Conservation (phyloP, 2,888 invertebrate genomes). For the Harpagoxenus sublaevis region DNA sequence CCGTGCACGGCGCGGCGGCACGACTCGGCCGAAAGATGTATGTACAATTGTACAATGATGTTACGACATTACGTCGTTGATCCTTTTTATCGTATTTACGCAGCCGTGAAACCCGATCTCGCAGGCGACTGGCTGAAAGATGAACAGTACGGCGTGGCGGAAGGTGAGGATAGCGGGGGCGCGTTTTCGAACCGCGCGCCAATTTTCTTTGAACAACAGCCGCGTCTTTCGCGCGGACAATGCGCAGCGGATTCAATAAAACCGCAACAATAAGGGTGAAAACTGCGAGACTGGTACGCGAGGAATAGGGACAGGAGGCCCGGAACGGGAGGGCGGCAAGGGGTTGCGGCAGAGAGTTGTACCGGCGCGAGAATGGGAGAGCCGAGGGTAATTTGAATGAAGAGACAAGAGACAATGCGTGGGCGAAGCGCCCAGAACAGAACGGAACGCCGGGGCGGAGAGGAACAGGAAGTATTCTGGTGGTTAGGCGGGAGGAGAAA, state of each 20-base stretch:
- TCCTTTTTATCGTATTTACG: constrained; percentile 70
- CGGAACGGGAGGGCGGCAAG: constrained; percentile 51
- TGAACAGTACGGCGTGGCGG: constrained; percentile 53
- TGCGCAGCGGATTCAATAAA: constrained; percentile 85
- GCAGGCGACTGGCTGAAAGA: constrained; percentile 63
- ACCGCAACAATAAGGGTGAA: constrained; percentile 85
- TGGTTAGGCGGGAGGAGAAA: constrained; percentile 48
- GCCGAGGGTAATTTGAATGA: constrained; percentile 85
- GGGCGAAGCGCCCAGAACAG: constrained; percentile 76
- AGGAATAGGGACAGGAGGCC: constrained; percentile 51
- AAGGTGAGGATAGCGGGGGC: neutral
- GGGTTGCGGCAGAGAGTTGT: constrained; percentile 63
- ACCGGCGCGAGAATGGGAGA: constrained; percentile 79
- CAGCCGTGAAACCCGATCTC: constrained; percentile 73
- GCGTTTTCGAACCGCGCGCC: constrained; percentile 73
- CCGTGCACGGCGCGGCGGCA: no score
- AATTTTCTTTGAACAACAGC: constrained; percentile 81
- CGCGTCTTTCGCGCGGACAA: constrained; percentile 80
- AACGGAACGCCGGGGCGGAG: constrained; percentile 57
- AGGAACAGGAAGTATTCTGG: constrained; percentile 56
- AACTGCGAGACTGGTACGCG: constrained; percentile 69
- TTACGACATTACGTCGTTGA: constrained; percentile 44
- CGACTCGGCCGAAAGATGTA: neutral
- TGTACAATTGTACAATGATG: neutral
- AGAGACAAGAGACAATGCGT: constrained; percentile 86